A percentile compares a stretch with the other conserved stretches of the same genome.
phyloP scores from a whole-genome alignment of 2,797 vertebrate species.

The Bovichtus diacanthus region DNA sequence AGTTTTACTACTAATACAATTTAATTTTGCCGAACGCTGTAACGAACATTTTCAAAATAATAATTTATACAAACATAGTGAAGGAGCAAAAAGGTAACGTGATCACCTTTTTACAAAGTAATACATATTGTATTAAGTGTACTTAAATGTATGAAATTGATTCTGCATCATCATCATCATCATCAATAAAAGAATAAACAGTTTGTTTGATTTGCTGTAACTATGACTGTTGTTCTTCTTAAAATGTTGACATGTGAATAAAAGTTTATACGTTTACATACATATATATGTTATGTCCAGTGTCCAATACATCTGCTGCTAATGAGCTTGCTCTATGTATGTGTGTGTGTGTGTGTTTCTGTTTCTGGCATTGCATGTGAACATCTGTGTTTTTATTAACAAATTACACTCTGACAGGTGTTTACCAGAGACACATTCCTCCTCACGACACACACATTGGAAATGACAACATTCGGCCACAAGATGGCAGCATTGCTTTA shows the following conservation, averaged over 20 bases:
- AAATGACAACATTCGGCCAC: conserved; percentile 32
- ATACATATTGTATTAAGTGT: conserved; percentile 53
- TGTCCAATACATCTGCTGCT: background rate
- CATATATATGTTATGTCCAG: background rate
- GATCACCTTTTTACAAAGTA: conserved; percentile 40
- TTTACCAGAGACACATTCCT: background rate
- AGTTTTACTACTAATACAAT: background rate
- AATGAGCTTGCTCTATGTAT: background rate
- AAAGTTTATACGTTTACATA: background rate
- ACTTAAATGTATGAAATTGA: conserved; percentile 35
- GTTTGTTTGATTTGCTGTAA: conserved; percentile 1
- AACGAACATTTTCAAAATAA: background rate
- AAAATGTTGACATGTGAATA: background rate
- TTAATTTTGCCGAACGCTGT: conserved; percentile 9
- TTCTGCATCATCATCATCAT: background rate
- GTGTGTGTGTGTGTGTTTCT: background rate
- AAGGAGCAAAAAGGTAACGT: conserved; percentile 22
- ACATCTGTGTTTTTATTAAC: background rate
- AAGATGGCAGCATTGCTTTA: conserved; percentile 69
- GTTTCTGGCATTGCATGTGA: background rate
- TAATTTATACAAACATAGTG: conserved; percentile 15
- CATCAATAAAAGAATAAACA: conserved; percentile 25
- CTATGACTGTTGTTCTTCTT: background rate
- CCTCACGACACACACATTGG: too few relatives aligned
- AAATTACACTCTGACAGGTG: background rate